Conservation (phyloP, 2,888 invertebrate species). For the Formica aserva region DNA sequence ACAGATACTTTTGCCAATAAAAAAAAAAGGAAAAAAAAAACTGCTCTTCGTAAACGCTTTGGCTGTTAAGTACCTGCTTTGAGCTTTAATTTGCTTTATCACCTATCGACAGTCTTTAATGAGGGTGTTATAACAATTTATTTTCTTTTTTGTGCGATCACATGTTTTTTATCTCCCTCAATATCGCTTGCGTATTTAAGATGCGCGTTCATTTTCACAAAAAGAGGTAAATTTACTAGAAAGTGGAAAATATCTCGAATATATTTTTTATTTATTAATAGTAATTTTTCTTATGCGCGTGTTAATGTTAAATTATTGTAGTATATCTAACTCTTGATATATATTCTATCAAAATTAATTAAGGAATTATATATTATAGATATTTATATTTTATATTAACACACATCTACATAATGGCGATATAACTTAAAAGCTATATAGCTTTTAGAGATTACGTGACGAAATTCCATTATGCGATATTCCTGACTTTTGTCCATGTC, state of each 20-base stretch:
- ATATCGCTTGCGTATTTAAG: background rate
- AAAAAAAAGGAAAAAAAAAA: background rate
- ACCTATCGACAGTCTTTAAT: background rate
- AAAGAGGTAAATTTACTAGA: background rate
- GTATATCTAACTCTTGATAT: background rate
- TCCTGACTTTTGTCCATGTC: background rate
- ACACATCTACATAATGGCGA: background rate
- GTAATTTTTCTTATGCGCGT: background rate
- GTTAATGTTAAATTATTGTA: background rate
- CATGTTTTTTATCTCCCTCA: background rate
- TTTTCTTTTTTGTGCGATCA: background rate
- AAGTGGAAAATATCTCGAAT: background rate
- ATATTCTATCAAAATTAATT: background rate
- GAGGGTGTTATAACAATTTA: constrained; percentile 17
- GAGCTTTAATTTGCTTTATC: constrained; percentile 37
- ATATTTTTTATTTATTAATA: background rate
- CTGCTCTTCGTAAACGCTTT: constrained; percentile 13
- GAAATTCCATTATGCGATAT: background rate
- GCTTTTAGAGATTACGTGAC: background rate
- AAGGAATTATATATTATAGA: background rate
- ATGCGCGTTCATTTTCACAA: background rate
- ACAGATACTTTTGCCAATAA: background rate
- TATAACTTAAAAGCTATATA: background rate
- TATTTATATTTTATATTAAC: background rate
- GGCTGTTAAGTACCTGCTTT: constrained; percentile 26